phyloP scores from a whole-genome alignment of 2,888 invertebrate species.

The Brachynemurus nebulosus region DNA sequence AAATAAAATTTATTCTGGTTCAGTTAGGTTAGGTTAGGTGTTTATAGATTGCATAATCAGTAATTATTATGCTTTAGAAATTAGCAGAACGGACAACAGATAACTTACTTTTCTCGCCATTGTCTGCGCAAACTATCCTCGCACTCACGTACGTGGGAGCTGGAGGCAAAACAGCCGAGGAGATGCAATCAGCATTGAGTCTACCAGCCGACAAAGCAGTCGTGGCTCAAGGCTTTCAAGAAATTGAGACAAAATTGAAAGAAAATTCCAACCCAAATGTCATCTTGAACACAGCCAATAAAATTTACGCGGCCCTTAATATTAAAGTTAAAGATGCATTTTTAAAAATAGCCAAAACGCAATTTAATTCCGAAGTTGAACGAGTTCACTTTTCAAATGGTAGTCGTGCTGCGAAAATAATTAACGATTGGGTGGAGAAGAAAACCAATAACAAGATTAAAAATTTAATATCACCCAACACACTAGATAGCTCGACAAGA shows the following conservation, averaged over 20 bases:
- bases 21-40: too few species aligned
- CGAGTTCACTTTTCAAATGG: constrained; percentile 22
- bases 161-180: constrained; percentile 22
- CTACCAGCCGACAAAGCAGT: constrained; percentile 18
- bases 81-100: constrained; percentile 14
- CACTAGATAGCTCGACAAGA: constrained; percentile 19
- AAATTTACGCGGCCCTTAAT: neutral
- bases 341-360: neutral
- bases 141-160: constrained; percentile 26
- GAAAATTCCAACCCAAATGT: constrained; percentile 7
- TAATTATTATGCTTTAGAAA: constrained; percentile 17
- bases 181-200: constrained; percentile 19
- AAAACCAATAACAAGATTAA: constrained; percentile 27
- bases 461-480: constrained; percentile 20
- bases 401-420: constrained; percentile 20
- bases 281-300: neutral
- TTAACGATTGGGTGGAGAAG: constrained; percentile 28
- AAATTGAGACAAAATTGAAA: constrained; percentile 6
- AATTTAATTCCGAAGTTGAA: constrained; percentile 7
- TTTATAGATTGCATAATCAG: too few species aligned
- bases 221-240: too few species aligned
- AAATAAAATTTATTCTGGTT: too few species aligned
- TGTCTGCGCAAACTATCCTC: constrained; percentile 25
- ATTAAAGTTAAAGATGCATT: neutral
- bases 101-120: constrained; percentile 26